Evolutionary conservation across 2,113 vertebrate species (phyloP).

Genomic region (Sinocyclocheilus rhinocerous): DNA sequence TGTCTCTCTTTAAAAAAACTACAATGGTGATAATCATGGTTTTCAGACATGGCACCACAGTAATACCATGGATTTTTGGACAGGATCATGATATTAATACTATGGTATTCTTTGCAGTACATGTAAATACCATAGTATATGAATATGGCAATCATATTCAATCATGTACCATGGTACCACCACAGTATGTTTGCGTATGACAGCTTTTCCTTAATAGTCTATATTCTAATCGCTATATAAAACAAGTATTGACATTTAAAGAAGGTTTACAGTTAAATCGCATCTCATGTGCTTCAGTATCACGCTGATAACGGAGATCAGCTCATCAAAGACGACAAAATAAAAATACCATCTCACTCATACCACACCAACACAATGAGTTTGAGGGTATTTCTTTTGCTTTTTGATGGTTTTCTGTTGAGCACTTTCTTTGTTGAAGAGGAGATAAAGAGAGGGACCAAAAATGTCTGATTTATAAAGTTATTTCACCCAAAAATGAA

Average conservation of each 20-base stretch:
- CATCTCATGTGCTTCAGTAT: not conserved
- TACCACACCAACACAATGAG: not conserved
- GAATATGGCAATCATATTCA: conserved; percentile 31
- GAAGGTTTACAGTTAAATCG: not conserved
- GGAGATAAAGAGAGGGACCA: conserved; percentile 1
- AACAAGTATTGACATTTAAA: not conserved
- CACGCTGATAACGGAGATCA: conserved; percentile 35
- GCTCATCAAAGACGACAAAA: conserved; percentile 28
- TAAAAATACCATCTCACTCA: conserved; percentile 20
- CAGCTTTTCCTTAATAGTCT: not conserved
- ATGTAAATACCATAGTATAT: conserved; percentile 24
- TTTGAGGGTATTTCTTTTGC: conserved; percentile 18
- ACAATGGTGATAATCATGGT: not conserved
- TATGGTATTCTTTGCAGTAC: not conserved
- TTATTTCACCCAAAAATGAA: not conserved
- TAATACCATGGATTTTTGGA: not conserved
- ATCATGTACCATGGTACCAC: not conserved
- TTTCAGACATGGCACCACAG: not conserved
- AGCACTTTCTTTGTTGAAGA: not conserved
- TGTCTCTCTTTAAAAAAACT: not conserved
- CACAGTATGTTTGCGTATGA: not conserved
- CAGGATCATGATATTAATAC: conserved; percentile 10
- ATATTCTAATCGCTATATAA: conserved; percentile 11
- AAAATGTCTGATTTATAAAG: not conserved
- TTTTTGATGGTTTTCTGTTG: conserved; percentile 21